A percentile compares a stretch with the other conserved stretches of the same genome.
Conservation (phyloP, 2,797 vertebrate species). For the Sardinella longiceps region DNA sequence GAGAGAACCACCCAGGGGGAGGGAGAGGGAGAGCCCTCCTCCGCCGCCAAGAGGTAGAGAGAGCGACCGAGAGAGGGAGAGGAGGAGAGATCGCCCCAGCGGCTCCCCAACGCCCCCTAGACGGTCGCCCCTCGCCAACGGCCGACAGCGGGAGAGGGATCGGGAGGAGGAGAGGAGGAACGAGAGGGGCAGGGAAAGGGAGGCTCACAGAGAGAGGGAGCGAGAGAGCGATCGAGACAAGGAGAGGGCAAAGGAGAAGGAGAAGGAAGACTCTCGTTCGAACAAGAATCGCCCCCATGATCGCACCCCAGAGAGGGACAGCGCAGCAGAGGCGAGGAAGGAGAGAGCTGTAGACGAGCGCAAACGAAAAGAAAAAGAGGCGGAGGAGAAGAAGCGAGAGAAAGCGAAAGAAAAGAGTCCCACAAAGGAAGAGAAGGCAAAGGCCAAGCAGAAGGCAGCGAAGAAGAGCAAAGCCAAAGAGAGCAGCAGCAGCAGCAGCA, state of each 20-base stretch:
- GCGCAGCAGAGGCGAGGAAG: slow-evolving; percentile 22
- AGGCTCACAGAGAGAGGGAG: neutral
- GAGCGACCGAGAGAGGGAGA: slow-evolving; percentile 41
- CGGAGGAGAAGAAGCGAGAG: slow-evolving; percentile 21
- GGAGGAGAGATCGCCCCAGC: slow-evolving; percentile 32
- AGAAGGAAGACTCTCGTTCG: slow-evolving; percentile 18
- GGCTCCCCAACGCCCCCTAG: slow-evolving; percentile 51
- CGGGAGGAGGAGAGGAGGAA: slow-evolving; percentile 48
- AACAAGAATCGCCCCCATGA: slow-evolving; percentile 12
- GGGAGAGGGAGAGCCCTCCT: slow-evolving; percentile 30
- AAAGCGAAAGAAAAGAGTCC: slow-evolving; percentile 23
- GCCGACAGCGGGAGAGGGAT: slow-evolving; percentile 57
- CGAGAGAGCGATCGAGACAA: slow-evolving; percentile 31
- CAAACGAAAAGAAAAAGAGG: slow-evolving; percentile 45
- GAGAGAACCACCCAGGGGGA: slow-evolving; percentile 29
- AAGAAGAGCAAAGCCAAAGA: slow-evolving; percentile 49
- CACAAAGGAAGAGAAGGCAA: slow-evolving; percentile 39
- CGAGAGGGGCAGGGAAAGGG: slow-evolving; percentile 34
- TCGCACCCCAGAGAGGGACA: slow-evolving; percentile 16
- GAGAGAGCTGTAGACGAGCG: neutral
- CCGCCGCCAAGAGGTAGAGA: slow-evolving; percentile 32
- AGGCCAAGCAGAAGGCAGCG: slow-evolving; percentile 36
- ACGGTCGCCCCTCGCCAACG: slow-evolving; percentile 56
- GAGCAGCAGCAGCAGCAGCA: slow-evolving; percentile 62
- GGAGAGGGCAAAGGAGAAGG: slow-evolving; percentile 36